phyloP scores from a whole-genome alignment of 2,113 vertebrate species.

The Rhinogobius similis region DNA sequence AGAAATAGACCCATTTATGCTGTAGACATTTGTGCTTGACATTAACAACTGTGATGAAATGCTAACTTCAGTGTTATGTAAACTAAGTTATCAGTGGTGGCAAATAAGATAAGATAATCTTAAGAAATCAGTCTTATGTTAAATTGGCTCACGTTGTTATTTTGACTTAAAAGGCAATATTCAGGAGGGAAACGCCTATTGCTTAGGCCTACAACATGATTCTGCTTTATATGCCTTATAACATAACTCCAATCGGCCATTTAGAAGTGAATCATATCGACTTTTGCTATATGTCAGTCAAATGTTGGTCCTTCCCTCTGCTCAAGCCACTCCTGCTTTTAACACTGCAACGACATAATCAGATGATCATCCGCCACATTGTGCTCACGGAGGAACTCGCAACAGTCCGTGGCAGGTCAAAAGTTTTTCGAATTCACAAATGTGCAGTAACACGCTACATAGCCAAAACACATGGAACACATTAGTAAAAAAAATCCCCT shows the following conservation, averaged over 20 bases:
- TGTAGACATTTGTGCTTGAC: too few species aligned
- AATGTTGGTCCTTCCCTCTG: slow-evolving; percentile 28
- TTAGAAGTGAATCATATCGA: slow-evolving; percentile 10
- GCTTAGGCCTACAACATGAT: not conserved
- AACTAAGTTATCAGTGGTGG: not conserved
- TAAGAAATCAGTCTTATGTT: not conserved
- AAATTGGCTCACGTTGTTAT: not conserved
- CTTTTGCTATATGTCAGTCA: slow-evolving; percentile 19
- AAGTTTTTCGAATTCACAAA: slow-evolving; percentile 61
- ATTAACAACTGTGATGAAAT: too few species aligned
- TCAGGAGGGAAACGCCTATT: not conserved
- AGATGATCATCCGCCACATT: slow-evolving; percentile 33
- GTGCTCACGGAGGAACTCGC: slow-evolving; percentile 27
- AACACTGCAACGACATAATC: slow-evolving; percentile 33
- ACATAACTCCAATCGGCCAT: not conserved
- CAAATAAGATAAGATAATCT: not conserved
- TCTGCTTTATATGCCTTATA: not conserved
- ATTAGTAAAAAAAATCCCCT: not conserved
- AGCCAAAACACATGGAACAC: not conserved
- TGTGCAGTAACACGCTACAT: not conserved
- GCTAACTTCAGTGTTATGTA: too few species aligned
- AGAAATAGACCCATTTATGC: too few species aligned
- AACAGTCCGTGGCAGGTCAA: slow-evolving; percentile 40
- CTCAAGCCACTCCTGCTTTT: slow-evolving; percentile 43
- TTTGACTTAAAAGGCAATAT: not conserved